Base-by-base conservation (phyloP, 2,113 vertebrate genomes). In the Anser brachyrhynchus region DNA sequence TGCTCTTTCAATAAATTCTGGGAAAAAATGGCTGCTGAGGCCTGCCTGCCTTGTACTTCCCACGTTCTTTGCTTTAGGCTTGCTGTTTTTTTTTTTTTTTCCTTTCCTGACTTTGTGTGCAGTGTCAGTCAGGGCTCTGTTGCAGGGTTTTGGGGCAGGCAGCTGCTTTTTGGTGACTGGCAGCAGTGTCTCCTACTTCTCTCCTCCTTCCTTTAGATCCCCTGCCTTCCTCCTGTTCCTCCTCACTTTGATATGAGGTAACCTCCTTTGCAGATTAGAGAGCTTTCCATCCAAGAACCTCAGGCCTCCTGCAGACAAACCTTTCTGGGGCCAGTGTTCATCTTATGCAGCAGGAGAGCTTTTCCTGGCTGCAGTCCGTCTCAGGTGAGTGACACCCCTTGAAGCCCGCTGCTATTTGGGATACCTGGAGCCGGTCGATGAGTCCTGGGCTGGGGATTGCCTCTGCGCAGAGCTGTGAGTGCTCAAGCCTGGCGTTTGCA, bases 1-100 rank as follows among this genome's bases (percentile, higher is more conserved):
- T 71, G 73, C 44, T 96, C 91, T 95, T 94, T 94, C 95, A 96
- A 93, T 94, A 89, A 88, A 90, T 82, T 78, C 92, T 84, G 75
- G 87, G 86, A 78, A 95, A 67, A 67, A 91, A 72, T 1, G 0
- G 15, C 41, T 91, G 72, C 73, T 94, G 87, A 92, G 57, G 88
- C 49, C 31, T 61, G 52, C 57, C 41, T 41, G 39, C 65, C 57
- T 26, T 72, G 49, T 91, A 67, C 61, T 90, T 69, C 52, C 61
- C 65, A 89, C 73, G 66, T 93, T 96, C 61, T 90, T 95, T 89
- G 57, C 52, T 87, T 84, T 33, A 61, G 71, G 74, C 62, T 94
- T 97, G 84, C 89, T 72, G 79, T 21, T 13, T 77, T 84, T 89
- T 28, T 35, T 35, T 35, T 11, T 81, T 84, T 89, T 81, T 52